Percentiles rank a stretch among this genome's conserved stretches.
Conservation (phyloP, 64 coral and sea anemone species). For the Porites lutea region DNA sequence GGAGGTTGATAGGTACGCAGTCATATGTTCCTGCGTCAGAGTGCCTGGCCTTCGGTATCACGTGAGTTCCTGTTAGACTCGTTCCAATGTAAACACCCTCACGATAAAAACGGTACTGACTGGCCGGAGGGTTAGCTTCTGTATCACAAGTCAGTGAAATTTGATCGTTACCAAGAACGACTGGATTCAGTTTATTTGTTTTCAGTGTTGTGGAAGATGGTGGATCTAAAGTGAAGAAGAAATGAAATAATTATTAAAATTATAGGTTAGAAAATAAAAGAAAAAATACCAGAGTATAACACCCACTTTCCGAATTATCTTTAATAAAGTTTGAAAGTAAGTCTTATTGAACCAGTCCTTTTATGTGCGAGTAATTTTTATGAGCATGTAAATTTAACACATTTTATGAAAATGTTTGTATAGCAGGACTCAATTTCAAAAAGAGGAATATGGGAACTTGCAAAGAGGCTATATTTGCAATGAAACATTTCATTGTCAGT, state of each 20-base stretch:
- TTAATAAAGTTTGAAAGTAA: no score
- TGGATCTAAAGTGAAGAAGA: constrained; percentile 50
- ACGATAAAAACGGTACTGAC: constrained; percentile 75
- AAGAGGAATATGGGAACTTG: no score
- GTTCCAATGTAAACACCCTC: constrained; percentile 35
- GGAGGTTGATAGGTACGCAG: constrained; percentile 57
- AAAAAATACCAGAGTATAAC: no score
- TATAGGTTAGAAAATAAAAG: neutral
- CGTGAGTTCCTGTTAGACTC: constrained; percentile 25
- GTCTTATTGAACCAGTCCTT: no score
- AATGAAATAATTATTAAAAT: neutral
- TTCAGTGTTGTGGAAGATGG: constrained; percentile 63
- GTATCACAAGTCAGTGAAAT: constrained; percentile 62
- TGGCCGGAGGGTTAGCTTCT: constrained; percentile 71
- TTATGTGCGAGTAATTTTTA: no score
- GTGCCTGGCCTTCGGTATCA: constrained; percentile 46
- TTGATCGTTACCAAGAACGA: constrained; percentile 71
- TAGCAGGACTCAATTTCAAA: no score
- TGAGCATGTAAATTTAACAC: no score
- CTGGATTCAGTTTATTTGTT: constrained; percentile 42
- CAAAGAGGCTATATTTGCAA: no score
- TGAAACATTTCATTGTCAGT: no score
- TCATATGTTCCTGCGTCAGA: constrained; percentile 63
- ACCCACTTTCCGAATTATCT: no score
- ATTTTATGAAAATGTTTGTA: no score